A percentile compares a stretch with the other conserved stretches of the same genome.
phyloP scores from a whole-genome alignment of 2,113 vertebrate genomes.

The Isurus oxyrinchus region DNA sequence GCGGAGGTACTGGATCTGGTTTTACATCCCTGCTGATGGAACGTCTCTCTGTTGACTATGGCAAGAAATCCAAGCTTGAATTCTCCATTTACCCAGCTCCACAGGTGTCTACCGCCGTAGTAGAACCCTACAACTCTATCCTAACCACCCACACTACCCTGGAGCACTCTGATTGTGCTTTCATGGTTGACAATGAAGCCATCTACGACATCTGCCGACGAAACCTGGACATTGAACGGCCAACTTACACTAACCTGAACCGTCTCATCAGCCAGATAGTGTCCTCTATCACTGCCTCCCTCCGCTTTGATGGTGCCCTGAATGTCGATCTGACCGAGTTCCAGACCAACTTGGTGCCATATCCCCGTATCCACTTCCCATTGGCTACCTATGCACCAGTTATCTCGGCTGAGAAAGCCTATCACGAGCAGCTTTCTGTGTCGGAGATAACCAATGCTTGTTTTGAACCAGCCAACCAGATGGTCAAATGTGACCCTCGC shows the following conservation, averaged over 20 bases:
- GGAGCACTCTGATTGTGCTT: slow-evolving; percentile 71
- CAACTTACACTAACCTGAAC: slow-evolving; percentile 61
- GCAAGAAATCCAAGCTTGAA: slow-evolving; percentile 78
- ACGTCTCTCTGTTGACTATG: slow-evolving; percentile 67
- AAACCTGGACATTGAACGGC: slow-evolving; percentile 53
- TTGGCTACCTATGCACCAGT: slow-evolving; percentile 50
- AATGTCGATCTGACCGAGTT: slow-evolving; percentile 82
- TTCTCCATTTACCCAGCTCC: slow-evolving; percentile 70
- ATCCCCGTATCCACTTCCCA: slow-evolving; percentile 61
- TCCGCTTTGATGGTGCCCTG: slow-evolving; percentile 77
- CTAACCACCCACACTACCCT: slow-evolving; percentile 72
- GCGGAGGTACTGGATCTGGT: slow-evolving; percentile 65
- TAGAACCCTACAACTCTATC: slow-evolving; percentile 81
- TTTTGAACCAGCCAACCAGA: slow-evolving; percentile 60
- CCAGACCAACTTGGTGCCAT: slow-evolving; percentile 69
- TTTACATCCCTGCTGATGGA: slow-evolving; percentile 74
- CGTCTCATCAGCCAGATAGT: slow-evolving; percentile 64
- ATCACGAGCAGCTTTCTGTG: slow-evolving; percentile 55
- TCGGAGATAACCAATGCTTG: slow-evolving; percentile 56
- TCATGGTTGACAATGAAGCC: slow-evolving; percentile 74
- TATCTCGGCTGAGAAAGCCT: slow-evolving; percentile 49
- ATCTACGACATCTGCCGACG: slow-evolving; percentile 60
- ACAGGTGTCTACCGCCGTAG: slow-evolving; percentile 70
- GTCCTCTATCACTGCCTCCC: slow-evolving; percentile 66
- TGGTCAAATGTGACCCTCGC: slow-evolving; percentile 62